These are phyloP conservation scores for Temnopleurus reevesii DNA, from an alignment of 53 echinoderm and acorn worm species.

Conservation along the genomic window DNA sequence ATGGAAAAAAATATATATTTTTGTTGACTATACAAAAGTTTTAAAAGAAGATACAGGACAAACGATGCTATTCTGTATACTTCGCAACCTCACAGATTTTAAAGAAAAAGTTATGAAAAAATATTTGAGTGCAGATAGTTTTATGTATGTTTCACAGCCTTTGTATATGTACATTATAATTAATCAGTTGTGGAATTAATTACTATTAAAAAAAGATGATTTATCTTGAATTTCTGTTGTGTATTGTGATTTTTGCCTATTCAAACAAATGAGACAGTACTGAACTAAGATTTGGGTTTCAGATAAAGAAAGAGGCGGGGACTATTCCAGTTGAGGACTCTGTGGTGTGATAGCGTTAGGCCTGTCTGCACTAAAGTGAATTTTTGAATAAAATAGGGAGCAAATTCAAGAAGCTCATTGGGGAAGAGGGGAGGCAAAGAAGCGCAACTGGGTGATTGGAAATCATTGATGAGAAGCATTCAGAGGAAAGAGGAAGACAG, in stretches of 20 bases:
- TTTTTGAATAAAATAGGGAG: no score
- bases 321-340: no score
- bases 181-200: slow-evolving; percentile 64
- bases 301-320: no score
- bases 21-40: slow-evolving; percentile 60
- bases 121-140: slow-evolving; percentile 63
- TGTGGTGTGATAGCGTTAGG: no score
- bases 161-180: slow-evolving; percentile 64
- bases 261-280: no score
- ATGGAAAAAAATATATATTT: slow-evolving; percentile 56
- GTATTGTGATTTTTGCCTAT: neutral
- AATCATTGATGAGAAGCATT: no score
- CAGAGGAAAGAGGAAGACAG: no score
- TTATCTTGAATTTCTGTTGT: slow-evolving; percentile 51
- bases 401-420: no score
- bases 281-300: no score
- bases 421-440: no score
- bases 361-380: no score
- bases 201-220: slow-evolving; percentile 66
- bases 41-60: slow-evolving; percentile 23
- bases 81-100: slow-evolving; percentile 49
- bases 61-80: slow-evolving; percentile 38
- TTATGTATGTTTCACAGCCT: slow-evolving; percentile 65
- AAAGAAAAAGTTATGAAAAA: slow-evolving; percentile 42
- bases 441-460: no score